Percentiles rank a stretch among this genome's conserved stretches.
Conservation (phyloP, 2,888 invertebrate genomes). For the Lasioglossum calceatum region DNA sequence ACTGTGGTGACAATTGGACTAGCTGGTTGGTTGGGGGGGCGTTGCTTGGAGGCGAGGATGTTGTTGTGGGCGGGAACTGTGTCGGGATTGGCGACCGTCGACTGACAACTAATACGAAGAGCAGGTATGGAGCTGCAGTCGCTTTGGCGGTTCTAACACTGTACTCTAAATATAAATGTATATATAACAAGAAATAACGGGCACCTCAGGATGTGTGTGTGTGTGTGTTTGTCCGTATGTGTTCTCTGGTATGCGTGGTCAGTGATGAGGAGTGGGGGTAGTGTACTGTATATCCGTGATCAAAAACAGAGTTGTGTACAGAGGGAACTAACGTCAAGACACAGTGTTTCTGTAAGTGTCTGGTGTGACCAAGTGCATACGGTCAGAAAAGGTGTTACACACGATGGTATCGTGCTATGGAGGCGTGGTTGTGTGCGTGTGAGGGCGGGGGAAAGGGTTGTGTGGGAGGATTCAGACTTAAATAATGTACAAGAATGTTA, state of each 20-base stretch:
- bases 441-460: slow-evolving; percentile 80
- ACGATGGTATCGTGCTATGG: slow-evolving; percentile 59
- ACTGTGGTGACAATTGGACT: slow-evolving; percentile 71
- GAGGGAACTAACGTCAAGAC: slow-evolving; percentile 27
- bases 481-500: slow-evolving; percentile 51
- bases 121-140: slow-evolving; percentile 59
- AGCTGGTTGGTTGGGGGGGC: slow-evolving; percentile 62
- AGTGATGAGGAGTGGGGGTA: slow-evolving; percentile 5
- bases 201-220: slow-evolving; percentile 23
- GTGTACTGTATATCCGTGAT: slow-evolving; percentile 42
- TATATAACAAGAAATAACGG: slow-evolving; percentile 38
- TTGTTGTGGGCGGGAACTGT: slow-evolving; percentile 32
- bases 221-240: background rate
- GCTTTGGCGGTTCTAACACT: slow-evolving; percentile 68
- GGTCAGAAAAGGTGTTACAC: slow-evolving; percentile 25
- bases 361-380: slow-evolving; percentile 33
- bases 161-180: slow-evolving; percentile 65
- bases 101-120: slow-evolving; percentile 67
- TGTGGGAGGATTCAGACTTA: slow-evolving; percentile 86
- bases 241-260: slow-evolving; percentile 24
- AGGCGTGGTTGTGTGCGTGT: slow-evolving; percentile 83
- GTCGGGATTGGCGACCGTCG: slow-evolving; percentile 55
- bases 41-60: slow-evolving; percentile 40
- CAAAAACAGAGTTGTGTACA: slow-evolving; percentile 26
- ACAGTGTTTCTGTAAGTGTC: slow-evolving; percentile 26